phyloP scores from a whole-genome alignment of 2,797 vertebrate genomes.

The Acanthurus lineatus region DNA sequence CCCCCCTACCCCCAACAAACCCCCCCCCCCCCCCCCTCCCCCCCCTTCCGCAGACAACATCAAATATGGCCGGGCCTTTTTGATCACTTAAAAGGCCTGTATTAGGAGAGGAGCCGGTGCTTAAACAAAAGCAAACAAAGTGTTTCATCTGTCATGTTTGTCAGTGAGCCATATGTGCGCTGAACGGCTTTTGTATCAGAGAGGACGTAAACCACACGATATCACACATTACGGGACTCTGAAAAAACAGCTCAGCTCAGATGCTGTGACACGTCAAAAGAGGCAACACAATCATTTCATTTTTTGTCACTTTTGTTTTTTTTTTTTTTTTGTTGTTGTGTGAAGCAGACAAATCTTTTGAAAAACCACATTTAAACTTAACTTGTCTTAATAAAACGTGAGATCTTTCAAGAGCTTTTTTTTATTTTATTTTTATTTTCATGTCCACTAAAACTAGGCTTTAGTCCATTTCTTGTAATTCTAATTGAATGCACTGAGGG shows the following conservation, averaged over 20 bases:
- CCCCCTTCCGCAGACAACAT: slow-evolving; percentile 72
- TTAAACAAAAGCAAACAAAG: slow-evolving; percentile 82
- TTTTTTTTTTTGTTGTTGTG: neutral
- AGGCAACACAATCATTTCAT: neutral
- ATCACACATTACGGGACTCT: slow-evolving; percentile 37
- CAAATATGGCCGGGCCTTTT: slow-evolving; percentile 80
- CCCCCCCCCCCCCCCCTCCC: slow-evolving; percentile 18
- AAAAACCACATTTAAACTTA: slow-evolving; percentile 17
- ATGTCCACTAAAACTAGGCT: slow-evolving; percentile 60
- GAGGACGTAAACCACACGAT: slow-evolving; percentile 58
- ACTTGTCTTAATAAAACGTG: slow-evolving; percentile 29
- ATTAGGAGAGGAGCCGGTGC: slow-evolving; percentile 73
- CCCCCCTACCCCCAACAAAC: too few relatives aligned
- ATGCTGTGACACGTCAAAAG: slow-evolving; percentile 4
- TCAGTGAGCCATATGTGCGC: slow-evolving; percentile 76
- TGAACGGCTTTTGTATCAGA: slow-evolving; percentile 67
- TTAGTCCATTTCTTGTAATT: slow-evolving; percentile 70
- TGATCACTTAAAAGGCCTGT: slow-evolving; percentile 83
- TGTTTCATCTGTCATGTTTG: slow-evolving; percentile 82
- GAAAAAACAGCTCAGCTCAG: slow-evolving; percentile 27
- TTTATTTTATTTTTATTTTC: slow-evolving; percentile 28
- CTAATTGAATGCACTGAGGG: slow-evolving; percentile 75
- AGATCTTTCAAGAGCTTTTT: too few relatives aligned
- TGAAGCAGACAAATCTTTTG: neutral
- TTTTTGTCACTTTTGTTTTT: neutral